A percentile compares a stretch with the other conserved stretches of the same genome.
Conservation (phyloP, 2,797 vertebrate genomes). For the Microcaecilia unicolor region DNA sequence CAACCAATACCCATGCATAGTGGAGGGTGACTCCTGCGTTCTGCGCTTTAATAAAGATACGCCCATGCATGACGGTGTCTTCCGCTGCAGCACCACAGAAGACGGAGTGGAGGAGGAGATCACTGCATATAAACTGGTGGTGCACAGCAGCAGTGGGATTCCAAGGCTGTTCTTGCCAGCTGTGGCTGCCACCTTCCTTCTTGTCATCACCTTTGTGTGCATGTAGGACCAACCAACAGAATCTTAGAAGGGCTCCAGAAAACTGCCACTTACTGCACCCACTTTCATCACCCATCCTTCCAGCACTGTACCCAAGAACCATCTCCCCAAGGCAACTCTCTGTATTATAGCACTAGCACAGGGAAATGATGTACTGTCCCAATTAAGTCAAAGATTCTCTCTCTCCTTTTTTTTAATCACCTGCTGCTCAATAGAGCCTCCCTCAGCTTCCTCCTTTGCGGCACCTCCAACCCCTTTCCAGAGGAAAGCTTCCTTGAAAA, state of each 20-base stretch:
- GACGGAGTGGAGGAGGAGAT: conserved; percentile 67
- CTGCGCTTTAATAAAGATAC: conserved; percentile 50
- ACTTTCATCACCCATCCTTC: no score
- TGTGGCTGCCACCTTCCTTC: not conserved
- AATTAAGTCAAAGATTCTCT: no score
- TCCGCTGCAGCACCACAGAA: conserved; percentile 67
- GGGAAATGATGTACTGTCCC: no score
- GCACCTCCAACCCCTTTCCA: no score
- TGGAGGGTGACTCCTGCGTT: conserved; percentile 64
- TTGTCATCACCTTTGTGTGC: not conserved
- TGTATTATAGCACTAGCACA: no score
- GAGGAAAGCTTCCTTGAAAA: no score
- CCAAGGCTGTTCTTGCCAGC: not conserved
- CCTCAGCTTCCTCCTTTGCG: no score
- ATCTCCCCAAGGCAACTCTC: no score
- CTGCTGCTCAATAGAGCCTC: no score
- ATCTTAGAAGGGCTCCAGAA: not conserved
- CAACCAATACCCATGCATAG: conserved; percentile 60
- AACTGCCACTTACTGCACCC: not conserved
- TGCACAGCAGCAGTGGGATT: conserved; percentile 33
- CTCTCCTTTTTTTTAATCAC: no score
- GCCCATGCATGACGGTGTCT: conserved; percentile 62
- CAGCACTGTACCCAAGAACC: no score
- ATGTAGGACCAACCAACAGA: not conserved
- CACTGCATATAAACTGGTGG: conserved; percentile 61